These are phyloP conservation scores for Cheilinus undulatus DNA, from an alignment of 2,113 vertebrate genomes.

Conservation along the genomic window DNA sequence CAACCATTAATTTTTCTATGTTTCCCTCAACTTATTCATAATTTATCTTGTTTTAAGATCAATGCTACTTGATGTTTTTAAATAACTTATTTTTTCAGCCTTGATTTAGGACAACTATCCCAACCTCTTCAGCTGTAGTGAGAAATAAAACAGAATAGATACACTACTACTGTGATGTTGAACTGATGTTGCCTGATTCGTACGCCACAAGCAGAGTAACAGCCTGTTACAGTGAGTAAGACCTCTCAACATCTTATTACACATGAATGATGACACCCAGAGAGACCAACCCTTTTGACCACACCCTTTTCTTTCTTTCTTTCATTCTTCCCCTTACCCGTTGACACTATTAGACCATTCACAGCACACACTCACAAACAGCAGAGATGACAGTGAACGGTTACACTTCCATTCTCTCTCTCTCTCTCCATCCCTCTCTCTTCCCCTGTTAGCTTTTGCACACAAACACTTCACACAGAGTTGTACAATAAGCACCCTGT, in stretches of 20 bases:
- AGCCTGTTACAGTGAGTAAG: background rate
- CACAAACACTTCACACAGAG: constrained; percentile 75
- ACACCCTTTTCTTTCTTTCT: constrained; percentile 2
- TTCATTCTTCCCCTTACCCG: constrained; percentile 9
- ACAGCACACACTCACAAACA: constrained; percentile 9
- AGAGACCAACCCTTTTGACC: constrained; percentile 15
- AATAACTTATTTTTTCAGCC: too few species aligned
- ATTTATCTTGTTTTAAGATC: background rate
- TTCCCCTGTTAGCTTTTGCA: constrained; percentile 56
- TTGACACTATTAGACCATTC: constrained; percentile 22
- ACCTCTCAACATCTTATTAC: constrained; percentile 8
- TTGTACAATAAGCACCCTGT: constrained; percentile 75
- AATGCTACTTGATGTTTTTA: too few species aligned
- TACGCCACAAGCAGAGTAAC: background rate
- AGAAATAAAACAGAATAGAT: background rate
- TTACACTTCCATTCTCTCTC: constrained; percentile 27
- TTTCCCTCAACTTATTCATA: background rate
- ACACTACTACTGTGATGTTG: background rate
- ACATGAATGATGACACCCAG: constrained; percentile 11
- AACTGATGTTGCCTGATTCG: background rate
- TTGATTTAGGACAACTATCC: too few species aligned
- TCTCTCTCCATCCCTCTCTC: constrained; percentile 29
- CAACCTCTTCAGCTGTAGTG: background rate
- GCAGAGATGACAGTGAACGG: constrained; percentile 33
- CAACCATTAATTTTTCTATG: background rate